Conservation (phyloP, 1,140 invertebrate genomes). For the Cyrtorhinus lividipennis region DNA sequence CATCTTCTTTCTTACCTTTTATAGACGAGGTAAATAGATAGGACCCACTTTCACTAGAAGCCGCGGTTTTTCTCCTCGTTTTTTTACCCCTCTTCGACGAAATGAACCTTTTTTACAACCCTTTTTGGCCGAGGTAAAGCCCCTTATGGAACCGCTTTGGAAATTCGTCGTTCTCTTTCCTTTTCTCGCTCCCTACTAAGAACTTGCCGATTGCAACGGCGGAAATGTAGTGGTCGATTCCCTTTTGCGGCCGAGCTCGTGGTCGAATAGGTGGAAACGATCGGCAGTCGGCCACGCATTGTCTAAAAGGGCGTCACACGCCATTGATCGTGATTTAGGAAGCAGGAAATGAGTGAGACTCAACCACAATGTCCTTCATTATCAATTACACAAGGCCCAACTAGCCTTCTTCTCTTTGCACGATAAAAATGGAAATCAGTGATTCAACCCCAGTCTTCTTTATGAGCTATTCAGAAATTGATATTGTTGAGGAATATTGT, state of each 20-base stretch:
- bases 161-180: not conserved
- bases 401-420: too few relatives aligned
- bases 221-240: not conserved
- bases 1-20: not conserved
- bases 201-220: too few relatives aligned
- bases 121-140: not conserved
- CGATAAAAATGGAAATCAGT: too few relatives aligned
- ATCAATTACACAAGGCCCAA: too few relatives aligned
- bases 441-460: too few relatives aligned
- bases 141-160: too few relatives aligned
- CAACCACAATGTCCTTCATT: too few relatives aligned
- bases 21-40: not conserved
- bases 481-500: too few relatives aligned
- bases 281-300: not conserved
- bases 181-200: too few relatives aligned
- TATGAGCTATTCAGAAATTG: too few relatives aligned
- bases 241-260: not conserved
- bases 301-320: not conserved
- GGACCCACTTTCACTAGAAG: not conserved
- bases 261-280: not conserved
- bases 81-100: not conserved
- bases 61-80: not conserved
- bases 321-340: not conserved
- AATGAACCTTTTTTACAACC: not conserved
- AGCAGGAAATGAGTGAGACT: too few relatives aligned